Evolutionary conservation across 2,888 invertebrate genomes (phyloP).

Genomic region (Scaptomyza tumidula): DNA sequence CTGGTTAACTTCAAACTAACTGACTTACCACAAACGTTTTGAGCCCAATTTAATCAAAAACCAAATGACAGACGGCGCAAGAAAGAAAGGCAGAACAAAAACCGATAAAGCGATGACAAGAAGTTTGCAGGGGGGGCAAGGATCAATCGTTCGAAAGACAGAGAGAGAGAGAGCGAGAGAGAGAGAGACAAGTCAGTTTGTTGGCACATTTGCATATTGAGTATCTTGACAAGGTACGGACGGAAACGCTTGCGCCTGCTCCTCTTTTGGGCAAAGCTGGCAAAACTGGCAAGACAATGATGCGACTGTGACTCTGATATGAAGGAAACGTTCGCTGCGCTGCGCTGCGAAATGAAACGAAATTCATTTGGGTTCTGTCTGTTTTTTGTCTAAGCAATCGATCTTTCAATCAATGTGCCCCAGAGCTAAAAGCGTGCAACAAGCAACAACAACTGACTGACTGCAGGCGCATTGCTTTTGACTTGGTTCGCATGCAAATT

Average conservation of each 20-base stretch:
- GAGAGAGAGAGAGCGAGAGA: background rate
- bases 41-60: constrained; percentile 79
- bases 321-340: constrained; percentile 1
- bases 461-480: constrained; percentile 41
- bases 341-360: constrained; percentile 22
- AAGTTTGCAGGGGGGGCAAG: background rate
- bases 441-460: constrained; percentile 12
- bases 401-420: constrained; percentile 78
- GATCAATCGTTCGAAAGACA: constrained; percentile 1
- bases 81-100: constrained; percentile 51
- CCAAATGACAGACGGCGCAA: constrained; percentile 70
- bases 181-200: constrained; percentile 29
- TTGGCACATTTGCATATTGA: constrained; percentile 67
- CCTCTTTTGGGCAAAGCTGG: constrained; percentile 47
- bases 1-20: constrained; percentile 27
- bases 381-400: constrained; percentile 71
- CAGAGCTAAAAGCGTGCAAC: constrained; percentile 66
- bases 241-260: constrained; percentile 25
- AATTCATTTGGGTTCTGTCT: constrained; percentile 66
- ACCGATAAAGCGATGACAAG: background rate
- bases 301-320: constrained; percentile 61
- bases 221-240: constrained; percentile 69
- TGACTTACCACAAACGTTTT: constrained; percentile 57
- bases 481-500: constrained; percentile 66
- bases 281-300: constrained; percentile 71